Evolutionary conservation across 35 echinoderm and acorn worm genomes (phyloP).

Genomic region (Diadema setosum): DNA sequence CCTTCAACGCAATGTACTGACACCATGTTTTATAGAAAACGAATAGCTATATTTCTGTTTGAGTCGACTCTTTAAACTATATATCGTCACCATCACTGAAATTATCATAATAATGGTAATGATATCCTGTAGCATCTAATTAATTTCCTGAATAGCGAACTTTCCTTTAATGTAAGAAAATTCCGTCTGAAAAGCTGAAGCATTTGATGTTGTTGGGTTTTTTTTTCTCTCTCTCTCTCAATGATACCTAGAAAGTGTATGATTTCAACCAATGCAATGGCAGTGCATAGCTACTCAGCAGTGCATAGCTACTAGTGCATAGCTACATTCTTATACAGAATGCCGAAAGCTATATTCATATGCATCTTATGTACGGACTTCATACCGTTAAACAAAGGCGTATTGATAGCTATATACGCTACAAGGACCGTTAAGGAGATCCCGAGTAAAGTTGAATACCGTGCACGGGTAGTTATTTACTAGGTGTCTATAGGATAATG

Average conservation of each 20-base stretch:
- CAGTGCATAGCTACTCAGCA: neutral
- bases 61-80: neutral
- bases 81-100: neutral
- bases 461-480: too few species aligned
- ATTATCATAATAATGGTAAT: neutral
- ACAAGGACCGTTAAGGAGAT: too few species aligned
- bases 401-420: too few species aligned
- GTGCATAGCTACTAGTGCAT: neutral
- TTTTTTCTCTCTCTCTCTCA: neutral
- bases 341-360: neutral
- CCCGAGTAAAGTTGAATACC: too few species aligned
- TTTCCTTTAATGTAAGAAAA: too few species aligned
- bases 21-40: too few species aligned
- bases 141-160: neutral
- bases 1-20: too few species aligned
- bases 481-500: too few species aligned
- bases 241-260: neutral
- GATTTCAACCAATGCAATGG: neutral
- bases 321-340: neutral
- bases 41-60: neutral
- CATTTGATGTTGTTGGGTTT: neutral
- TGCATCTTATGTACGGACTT: neutral
- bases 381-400: neutral
- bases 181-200: too few species aligned
- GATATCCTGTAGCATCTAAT: neutral